phyloP scores from a whole-genome alignment of 2,113 vertebrate species.

The Coptodon rendalli region DNA sequence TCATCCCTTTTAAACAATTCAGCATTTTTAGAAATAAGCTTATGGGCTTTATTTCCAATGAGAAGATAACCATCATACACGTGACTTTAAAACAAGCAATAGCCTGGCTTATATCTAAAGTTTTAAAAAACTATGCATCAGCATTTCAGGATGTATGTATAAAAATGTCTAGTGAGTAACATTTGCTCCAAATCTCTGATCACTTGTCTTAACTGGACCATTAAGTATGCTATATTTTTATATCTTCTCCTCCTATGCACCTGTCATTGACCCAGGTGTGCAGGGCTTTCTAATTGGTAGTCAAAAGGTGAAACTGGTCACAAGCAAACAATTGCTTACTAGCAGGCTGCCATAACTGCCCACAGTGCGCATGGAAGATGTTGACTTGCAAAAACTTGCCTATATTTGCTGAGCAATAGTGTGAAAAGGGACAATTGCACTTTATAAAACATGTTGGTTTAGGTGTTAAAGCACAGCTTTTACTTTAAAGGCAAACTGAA shows the following conservation, averaged over 20 bases:
- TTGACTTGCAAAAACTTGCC: neutral
- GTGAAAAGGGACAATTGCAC: neutral
- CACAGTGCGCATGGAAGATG: rapidly evolving
- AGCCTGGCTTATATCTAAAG: neutral
- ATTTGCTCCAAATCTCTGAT: neutral
- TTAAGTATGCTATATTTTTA: neutral
- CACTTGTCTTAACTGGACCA: neutral
- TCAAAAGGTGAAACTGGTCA: neutral
- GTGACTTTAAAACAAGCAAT: neutral
- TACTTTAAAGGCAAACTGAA: neutral
- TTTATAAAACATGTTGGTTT: neutral
- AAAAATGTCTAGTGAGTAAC: neutral
- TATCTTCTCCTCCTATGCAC: neutral
- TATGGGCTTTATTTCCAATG: neutral
- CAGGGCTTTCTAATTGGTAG: neutral
- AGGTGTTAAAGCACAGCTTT: neutral
- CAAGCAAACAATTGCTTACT: neutral
- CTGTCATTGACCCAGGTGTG: neutral
- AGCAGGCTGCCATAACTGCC: neutral
- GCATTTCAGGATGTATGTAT: neutral
- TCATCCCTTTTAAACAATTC: neutral
- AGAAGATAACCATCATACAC: neutral
- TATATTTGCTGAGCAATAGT: neutral
- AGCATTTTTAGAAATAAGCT: neutral
- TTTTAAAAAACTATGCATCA: neutral